Evolutionary conservation across 92 coral and sea anemone species (phyloP).

Genomic region (Plumapathes pennacea): DNA sequence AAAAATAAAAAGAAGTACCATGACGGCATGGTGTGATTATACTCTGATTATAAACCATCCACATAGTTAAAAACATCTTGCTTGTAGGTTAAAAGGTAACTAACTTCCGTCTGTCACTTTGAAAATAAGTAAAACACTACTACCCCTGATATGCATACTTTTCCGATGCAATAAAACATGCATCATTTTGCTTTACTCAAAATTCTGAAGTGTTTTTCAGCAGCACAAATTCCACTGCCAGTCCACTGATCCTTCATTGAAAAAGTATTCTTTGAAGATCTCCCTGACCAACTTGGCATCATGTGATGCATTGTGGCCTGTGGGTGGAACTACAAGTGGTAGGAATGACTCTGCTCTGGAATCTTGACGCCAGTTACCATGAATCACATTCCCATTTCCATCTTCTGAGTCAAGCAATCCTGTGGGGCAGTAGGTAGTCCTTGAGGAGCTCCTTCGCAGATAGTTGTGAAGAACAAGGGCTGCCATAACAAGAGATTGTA

Average conservation of each 20-base stretch:
- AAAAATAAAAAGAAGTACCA: no score
- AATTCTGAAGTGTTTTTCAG: no score
- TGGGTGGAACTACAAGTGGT: constrained; percentile 25
- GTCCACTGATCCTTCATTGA: constrained; percentile 52
- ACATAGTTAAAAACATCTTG: no score
- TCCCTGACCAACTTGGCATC: constrained; percentile 46
- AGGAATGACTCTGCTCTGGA: constrained; percentile 21
- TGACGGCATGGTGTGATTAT: no score
- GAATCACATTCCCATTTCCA: neutral
- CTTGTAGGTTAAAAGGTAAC: no score
- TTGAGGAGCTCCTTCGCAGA: constrained; percentile 21
- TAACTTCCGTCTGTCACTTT: no score
- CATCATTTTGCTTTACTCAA: neutral
- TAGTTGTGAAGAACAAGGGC: constrained; percentile 26
- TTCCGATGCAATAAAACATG: no score
- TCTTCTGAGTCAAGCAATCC: constrained; percentile 19
- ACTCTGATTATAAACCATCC: no score
- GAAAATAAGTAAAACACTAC: no score
- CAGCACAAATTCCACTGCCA: constrained; percentile 50
- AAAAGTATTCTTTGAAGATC: constrained; percentile 32
- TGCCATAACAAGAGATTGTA: constrained; percentile 4
- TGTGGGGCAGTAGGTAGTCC: constrained; percentile 8
- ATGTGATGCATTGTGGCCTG: constrained; percentile 35
- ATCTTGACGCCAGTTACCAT: constrained; percentile 39
- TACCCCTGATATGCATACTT: no score